A percentile compares a stretch with the other conserved stretches of the same genome.
Evolutionary conservation across 2,113 vertebrate genomes (phyloP).

Genomic region (Donacobius atricapilla): DNA sequence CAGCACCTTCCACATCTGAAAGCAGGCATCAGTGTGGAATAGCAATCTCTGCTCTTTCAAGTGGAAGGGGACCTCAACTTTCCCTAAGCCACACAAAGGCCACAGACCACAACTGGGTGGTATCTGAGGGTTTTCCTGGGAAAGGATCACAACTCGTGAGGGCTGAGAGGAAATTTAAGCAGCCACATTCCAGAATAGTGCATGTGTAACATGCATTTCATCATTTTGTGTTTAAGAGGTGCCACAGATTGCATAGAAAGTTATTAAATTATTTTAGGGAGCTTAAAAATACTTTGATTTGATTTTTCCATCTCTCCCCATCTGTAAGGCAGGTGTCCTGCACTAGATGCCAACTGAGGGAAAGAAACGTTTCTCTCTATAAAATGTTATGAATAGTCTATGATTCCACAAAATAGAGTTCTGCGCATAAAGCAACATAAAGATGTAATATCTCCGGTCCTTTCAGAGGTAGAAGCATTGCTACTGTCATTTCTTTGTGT

Average conservation of each 20-base stretch:
- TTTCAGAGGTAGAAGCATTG: background rate
- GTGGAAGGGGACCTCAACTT: background rate
- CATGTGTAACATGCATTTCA: background rate
- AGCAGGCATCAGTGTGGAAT: background rate
- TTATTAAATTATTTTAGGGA: conserved; percentile 60
- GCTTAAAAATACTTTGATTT: conserved; percentile 51
- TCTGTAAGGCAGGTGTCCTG: conserved; percentile 47
- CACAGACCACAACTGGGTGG: background rate
- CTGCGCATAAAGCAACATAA: conserved; percentile 2
- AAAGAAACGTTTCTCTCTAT: conserved; percentile 27
- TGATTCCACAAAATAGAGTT: conserved; percentile 23
- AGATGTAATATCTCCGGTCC: background rate
- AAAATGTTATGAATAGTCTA: conserved; percentile 35
- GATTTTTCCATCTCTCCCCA: conserved; percentile 6
- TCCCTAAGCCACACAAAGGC: background rate
- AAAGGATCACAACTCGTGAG: accelerated
- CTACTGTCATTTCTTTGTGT: conserved; percentile 12
- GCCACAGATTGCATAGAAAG: conserved; percentile 45
- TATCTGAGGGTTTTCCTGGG: background rate
- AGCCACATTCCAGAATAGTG: background rate
- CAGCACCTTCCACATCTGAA: background rate
- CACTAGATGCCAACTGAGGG: background rate
- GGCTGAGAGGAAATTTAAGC: conserved; percentile 9
- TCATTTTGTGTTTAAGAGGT: conserved; percentile 55
- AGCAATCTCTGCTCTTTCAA: background rate